phyloP scores from a whole-genome alignment of 2,888 invertebrate genomes.

The Conistra vaccinii region DNA sequence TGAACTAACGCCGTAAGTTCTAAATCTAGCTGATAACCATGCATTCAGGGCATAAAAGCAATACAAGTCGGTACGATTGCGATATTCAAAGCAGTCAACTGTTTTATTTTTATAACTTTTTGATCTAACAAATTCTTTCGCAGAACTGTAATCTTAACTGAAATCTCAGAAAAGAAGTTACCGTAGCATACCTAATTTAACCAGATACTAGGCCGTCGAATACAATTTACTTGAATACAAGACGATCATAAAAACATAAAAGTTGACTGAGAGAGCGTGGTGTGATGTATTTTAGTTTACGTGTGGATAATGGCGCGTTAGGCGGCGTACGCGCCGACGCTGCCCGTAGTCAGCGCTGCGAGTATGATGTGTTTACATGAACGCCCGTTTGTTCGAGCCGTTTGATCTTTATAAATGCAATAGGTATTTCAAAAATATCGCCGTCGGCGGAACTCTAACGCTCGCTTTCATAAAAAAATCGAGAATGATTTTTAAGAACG shows the following conservation, averaged over 20 bases:
- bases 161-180: background rate
- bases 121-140: background rate
- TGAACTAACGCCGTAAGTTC: background rate
- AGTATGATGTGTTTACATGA: constrained; percentile 88
- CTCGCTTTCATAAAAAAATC: constrained; percentile 86
- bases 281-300: constrained; percentile 70
- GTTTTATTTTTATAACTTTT: background rate
- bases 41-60: background rate
- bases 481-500: constrained; percentile 88
- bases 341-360: constrained; percentile 61
- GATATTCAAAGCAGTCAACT: background rate
- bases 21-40: background rate
- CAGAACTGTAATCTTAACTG: background rate
- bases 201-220: constrained; percentile 35
- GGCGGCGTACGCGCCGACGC: constrained; percentile 70
- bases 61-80: background rate
- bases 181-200: constrained; percentile 6
- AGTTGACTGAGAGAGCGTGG: constrained; percentile 64
- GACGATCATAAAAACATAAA: constrained; percentile 69
- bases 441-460: constrained; percentile 82
- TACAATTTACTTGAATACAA: constrained; percentile 57
- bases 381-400: constrained; percentile 87
- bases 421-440: constrained; percentile 89
- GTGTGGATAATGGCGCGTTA: constrained; percentile 74
- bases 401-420: constrained; percentile 91